Evolutionary conservation across 2,797 vertebrate species (phyloP).

Genomic region (Chrysolophus pictus): DNA sequence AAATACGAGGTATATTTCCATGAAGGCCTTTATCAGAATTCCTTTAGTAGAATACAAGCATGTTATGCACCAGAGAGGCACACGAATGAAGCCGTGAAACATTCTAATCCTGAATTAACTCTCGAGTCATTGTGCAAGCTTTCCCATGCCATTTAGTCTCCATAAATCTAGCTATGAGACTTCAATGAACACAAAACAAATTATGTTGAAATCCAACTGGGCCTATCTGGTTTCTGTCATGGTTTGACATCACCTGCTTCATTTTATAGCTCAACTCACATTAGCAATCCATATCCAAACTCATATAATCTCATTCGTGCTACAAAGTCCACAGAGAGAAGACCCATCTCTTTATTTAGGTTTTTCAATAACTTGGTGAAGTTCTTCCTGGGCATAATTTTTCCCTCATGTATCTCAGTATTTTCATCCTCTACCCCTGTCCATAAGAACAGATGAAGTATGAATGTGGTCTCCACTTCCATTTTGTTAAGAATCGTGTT

Average conservation of each 20-base stretch:
- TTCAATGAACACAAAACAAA: slow-evolving; percentile 65
- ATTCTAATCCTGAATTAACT: slow-evolving; percentile 60
- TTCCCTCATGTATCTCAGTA: background rate
- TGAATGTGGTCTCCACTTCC: background rate
- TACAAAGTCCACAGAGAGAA: background rate
- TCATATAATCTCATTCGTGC: slow-evolving; percentile 29
- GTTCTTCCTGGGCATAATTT: background rate
- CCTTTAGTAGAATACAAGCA: background rate
- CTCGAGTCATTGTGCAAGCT: slow-evolving; percentile 49
- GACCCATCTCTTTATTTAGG: background rate
- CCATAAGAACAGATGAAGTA: background rate
- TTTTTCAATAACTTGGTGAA: background rate
- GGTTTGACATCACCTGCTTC: slow-evolving; percentile 71
- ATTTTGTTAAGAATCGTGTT: background rate
- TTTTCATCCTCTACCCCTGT: background rate
- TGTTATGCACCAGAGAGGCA: background rate
- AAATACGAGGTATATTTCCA: background rate
- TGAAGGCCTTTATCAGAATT: background rate
- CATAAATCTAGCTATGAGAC: slow-evolving; percentile 65
- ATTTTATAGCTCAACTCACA: slow-evolving; percentile 51
- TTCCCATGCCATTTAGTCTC: slow-evolving; percentile 64
- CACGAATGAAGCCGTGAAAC: slow-evolving; percentile 37
- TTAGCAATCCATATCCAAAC: slow-evolving; percentile 44
- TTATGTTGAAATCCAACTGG: slow-evolving; percentile 62
- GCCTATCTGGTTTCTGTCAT: slow-evolving; percentile 74